phyloP scores from a whole-genome alignment of 2,797 vertebrate genomes.

The Bradypodion pumilum region DNA sequence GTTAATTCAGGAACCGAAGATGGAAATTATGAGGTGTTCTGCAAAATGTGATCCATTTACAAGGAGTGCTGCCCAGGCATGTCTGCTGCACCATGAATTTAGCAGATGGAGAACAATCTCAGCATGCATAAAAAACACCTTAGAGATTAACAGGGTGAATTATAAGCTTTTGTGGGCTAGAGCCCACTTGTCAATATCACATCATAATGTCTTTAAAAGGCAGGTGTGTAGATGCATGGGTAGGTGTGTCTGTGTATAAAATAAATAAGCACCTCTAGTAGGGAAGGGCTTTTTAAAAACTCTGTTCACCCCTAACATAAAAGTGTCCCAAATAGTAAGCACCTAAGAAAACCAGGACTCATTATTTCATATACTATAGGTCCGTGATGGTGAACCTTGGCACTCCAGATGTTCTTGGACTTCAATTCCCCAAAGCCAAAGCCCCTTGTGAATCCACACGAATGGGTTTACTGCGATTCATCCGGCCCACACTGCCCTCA shows the following conservation, averaged over 20 bases:
- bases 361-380: too few species aligned
- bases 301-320: not conserved
- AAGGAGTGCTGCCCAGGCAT: not conserved
- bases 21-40: not conserved
- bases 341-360: too few species aligned
- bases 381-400: too few species aligned
- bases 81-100: too few species aligned
- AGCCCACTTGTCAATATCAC: not conserved
- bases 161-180: not conserved
- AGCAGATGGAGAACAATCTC: not conserved
- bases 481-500: too few species aligned
- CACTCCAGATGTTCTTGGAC: too few species aligned
- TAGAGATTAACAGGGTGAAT: not conserved
- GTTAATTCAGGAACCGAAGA: not conserved
- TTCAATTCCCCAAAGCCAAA: too few species aligned
- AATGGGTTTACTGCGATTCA: too few species aligned
- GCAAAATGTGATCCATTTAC: not conserved
- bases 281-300: not conserved
- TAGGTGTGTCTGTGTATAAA: not conserved
- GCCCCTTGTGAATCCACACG: too few species aligned
- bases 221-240: not conserved
- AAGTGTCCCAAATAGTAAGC: too few species aligned
- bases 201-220: not conserved
- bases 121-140: not conserved
- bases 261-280: too few species aligned